phyloP scores from a whole-genome alignment of 1,140 invertebrate genomes.

The Sycophila sp. region DNA sequence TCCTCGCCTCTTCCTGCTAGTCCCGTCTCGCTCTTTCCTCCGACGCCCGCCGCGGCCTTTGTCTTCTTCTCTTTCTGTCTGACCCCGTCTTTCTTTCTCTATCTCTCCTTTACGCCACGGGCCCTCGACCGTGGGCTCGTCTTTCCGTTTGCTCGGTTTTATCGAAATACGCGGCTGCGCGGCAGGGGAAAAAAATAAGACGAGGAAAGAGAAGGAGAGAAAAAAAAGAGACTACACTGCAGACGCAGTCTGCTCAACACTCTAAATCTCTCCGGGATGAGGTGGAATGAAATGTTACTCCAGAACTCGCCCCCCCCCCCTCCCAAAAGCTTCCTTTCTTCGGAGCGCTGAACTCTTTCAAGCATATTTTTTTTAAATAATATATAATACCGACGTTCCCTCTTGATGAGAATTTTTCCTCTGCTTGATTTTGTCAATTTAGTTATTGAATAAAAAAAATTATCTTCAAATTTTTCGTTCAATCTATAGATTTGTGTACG shows the following conservation, averaged over 20 bases:
- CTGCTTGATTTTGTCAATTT: no score
- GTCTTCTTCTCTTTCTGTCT: neutral
- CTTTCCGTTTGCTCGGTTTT: slow-evolving; percentile 36
- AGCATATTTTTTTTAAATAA: no score
- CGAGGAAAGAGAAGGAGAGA: neutral
- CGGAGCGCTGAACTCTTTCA: no score
- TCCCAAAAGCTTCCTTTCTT: no score
- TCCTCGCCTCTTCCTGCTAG: neutral
- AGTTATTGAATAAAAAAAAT: no score
- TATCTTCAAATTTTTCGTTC: no score
- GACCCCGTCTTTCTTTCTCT: neutral
- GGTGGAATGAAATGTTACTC: slow-evolving; percentile 18
- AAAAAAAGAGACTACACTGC: neutral
- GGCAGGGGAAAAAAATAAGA: slow-evolving; percentile 17
- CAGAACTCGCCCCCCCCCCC: neutral
- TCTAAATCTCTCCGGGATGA: slow-evolving; percentile 10
- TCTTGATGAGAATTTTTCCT: no score
- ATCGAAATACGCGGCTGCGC: slow-evolving; percentile 33
- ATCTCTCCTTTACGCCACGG: neutral
- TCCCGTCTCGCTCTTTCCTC: neutral
- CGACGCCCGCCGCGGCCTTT: neutral
- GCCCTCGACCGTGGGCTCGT: slow-evolving; percentile 10
- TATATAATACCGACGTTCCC: no score
- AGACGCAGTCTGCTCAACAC: slow-evolving; percentile 3
- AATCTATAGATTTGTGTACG: no score